Conservation (phyloP, 2,113 vertebrate genomes). For the Ifrita kowaldi region DNA sequence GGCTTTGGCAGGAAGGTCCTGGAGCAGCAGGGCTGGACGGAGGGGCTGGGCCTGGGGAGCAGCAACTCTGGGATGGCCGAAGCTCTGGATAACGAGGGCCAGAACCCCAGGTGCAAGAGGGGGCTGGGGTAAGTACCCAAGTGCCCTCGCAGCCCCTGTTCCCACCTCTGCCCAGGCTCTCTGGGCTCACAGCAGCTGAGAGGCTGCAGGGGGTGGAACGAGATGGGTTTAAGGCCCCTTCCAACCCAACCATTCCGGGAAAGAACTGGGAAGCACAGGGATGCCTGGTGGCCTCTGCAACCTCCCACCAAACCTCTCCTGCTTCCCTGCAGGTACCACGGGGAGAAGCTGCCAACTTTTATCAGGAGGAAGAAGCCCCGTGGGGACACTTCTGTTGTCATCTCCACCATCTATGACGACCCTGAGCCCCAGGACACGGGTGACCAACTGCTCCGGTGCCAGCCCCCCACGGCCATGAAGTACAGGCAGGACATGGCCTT, state of each 20-base stretch:
- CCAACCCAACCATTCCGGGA: neutral
- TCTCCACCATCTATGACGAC: slow-evolving; percentile 88
- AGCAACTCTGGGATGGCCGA: slow-evolving; percentile 82
- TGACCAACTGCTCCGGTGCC: slow-evolving; percentile 82
- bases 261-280: neutral
- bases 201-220: neutral
- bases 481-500: slow-evolving; percentile 75
- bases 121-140: slow-evolving; percentile 86
- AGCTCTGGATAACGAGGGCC: slow-evolving; percentile 88
- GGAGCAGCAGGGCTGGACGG: slow-evolving; percentile 93
- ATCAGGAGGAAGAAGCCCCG: slow-evolving; percentile 74
- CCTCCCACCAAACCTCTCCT: neutral
- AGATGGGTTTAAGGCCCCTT: neutral
- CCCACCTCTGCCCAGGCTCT: neutral
- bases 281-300: neutral
- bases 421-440: slow-evolving; percentile 82
- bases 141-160: neutral
- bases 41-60: slow-evolving; percentile 88
- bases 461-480: slow-evolving; percentile 87
- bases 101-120: slow-evolving; percentile 90
- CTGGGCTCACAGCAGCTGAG: neutral
- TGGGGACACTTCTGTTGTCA: slow-evolving; percentile 65
- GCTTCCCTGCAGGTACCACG: slow-evolving; percentile 84
- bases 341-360: slow-evolving; percentile 85
- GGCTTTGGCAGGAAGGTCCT: slow-evolving; percentile 91